Base-by-base conservation (phyloP, 1,140 invertebrate genomes). In the Hycleus cichorii region DNA sequence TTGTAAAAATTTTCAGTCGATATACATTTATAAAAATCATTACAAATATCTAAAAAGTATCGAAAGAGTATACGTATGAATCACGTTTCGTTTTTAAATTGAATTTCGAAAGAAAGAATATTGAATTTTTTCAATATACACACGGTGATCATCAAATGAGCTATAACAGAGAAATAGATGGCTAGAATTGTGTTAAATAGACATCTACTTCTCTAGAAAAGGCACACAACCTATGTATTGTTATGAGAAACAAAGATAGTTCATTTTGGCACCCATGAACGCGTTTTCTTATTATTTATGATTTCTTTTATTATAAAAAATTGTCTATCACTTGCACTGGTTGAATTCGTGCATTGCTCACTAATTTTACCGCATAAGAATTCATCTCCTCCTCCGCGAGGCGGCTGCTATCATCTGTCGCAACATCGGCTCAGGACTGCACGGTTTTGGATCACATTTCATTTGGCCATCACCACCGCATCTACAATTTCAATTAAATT, bases 391-490 rank as follows among this genome's bases (percentile, higher is more conserved):
- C 68, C 83, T 82, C 60, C 81, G 80, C 50, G 84, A 81, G 39
- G 83, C 83, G 44, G 84, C 84, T 58, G 86, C 87, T 64, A 93
- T 89, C 84, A 93, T 90, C 79, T 91, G 89, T 70, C 88, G 81
- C 59, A 95, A 75, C 82, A 92, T 89, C 49, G 90, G 89, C 71
- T 92, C 88, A 32, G 91, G 91, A 62, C 85, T 87, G 72, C 92
- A 95, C 53, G 85, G 80, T 74, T 85, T 85, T 44, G 93, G 92
- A 75, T 95, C 89, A 75, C 93, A 95, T 75, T 93, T 87, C 91
- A 95, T 94, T 75, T 92, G 88, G 65, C 91, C 91, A 73, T 91
- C 84, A 45, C 84, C 82, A 66, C 89, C 91, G 76, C 91, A 93
- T 75, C 91, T 93, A 75, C 24, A 80, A 80, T 71, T 72, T 18